These are phyloP conservation scores for Thera britannica DNA, from an alignment of 2,888 invertebrate species.

Conservation along the genomic window DNA sequence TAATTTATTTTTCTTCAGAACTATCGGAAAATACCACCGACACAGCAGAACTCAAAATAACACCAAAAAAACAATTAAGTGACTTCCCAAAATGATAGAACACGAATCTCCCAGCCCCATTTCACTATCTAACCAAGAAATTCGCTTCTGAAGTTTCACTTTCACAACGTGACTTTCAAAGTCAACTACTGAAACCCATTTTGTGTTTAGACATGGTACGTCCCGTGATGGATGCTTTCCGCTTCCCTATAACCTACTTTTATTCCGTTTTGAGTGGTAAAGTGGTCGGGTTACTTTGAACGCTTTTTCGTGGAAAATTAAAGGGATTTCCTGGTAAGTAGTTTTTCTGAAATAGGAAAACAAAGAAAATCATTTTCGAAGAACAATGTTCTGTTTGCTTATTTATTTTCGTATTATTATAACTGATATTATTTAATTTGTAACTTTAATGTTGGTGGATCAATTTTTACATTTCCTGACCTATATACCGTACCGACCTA, in stretches of 20 bases:
- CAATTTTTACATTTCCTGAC: no score
- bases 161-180: constrained; percentile 34
- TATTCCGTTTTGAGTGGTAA: constrained; percentile 17
- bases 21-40: no score
- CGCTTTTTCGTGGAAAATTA: background rate
- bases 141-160: constrained; percentile 9
- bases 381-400: background rate
- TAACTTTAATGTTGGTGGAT: no score
- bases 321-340: background rate
- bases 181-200: constrained; percentile 31
- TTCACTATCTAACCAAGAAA: background rate
- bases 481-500: no score
- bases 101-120: background rate
- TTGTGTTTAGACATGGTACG: constrained; percentile 31
- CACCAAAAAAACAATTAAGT: no score
- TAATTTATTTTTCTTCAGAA: no score
- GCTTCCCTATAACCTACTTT: constrained; percentile 20
- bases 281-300: constrained; percentile 1
- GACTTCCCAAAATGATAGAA: no score
- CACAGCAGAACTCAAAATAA: no score
- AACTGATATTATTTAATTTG: no score
- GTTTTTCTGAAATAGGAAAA: background rate
- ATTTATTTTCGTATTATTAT: no score
- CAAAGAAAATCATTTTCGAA: background rate
- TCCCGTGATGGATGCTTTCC: constrained; percentile 30